phyloP scores from a whole-genome alignment of 2,797 vertebrate genomes.

The Parauchenoglanis punctatus region DNA sequence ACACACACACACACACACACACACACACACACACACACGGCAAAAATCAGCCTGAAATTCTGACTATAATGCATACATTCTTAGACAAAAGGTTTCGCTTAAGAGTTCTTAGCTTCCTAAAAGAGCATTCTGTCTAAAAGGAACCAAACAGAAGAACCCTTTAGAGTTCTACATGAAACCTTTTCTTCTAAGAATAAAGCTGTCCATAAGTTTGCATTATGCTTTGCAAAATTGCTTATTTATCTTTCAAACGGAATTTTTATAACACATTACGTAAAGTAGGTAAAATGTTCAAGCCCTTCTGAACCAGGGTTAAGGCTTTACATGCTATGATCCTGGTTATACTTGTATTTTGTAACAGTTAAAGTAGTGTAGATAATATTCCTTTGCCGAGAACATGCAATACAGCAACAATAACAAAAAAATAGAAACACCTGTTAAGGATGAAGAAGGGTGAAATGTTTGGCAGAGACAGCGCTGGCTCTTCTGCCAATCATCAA shows the following conservation, averaged over 20 bases:
- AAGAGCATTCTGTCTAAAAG: not conserved
- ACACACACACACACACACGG: not conserved
- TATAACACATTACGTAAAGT: not conserved
- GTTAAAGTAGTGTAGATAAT: not conserved
- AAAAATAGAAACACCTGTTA: conserved; percentile 49
- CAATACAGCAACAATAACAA: not conserved
- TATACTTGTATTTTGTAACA: not conserved
- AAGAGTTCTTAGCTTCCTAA: not conserved
- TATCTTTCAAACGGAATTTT: no score
- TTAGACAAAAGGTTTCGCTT: not conserved
- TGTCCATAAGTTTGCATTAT: not conserved
- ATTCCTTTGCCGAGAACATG: not conserved
- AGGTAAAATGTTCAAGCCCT: not conserved
- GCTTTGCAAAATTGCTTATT: not conserved
- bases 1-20: conserved; percentile 40
- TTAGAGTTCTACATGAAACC: not conserved
- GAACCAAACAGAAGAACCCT: not conserved
- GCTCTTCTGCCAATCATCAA: conserved; percentile 47
- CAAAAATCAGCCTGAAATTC: not conserved
- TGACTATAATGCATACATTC: not conserved
- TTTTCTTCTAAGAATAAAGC: not conserved
- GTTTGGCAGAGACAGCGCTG: conserved; percentile 51
- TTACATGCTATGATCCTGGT: not conserved
- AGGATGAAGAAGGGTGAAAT: conserved; percentile 16
- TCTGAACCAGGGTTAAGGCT: not conserved